Evolutionary conservation across 2,113 vertebrate species (phyloP).

Genomic region (Ceuthmochares aereus): DNA sequence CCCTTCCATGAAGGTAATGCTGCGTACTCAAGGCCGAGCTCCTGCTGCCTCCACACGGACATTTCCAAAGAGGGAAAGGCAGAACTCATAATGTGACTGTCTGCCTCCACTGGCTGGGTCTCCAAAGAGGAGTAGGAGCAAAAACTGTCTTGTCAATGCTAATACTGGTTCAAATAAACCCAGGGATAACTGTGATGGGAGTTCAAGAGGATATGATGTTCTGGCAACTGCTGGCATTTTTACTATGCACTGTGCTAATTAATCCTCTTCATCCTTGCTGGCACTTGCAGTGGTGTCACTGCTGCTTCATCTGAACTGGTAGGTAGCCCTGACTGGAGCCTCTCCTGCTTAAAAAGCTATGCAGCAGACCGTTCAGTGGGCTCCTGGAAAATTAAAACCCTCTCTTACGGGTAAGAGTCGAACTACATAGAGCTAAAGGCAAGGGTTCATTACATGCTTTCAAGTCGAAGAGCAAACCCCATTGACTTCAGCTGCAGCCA

Average conservation of each 20-base stretch:
- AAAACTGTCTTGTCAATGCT: not conserved
- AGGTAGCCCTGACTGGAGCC: not conserved
- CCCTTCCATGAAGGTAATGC: not conserved
- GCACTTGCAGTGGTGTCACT: not conserved
- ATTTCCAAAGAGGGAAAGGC: not conserved
- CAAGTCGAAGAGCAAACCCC: not conserved
- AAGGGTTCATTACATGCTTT: not conserved
- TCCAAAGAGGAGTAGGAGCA: not conserved
- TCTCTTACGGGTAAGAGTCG: fast-evolving
- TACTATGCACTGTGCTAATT: not conserved
- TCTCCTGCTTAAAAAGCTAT: not conserved
- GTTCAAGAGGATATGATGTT: not conserved
- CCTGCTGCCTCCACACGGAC: not conserved
- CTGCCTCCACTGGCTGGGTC: not conserved
- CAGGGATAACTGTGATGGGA: not conserved
- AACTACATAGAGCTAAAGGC: not conserved
- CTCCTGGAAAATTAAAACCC: not conserved
- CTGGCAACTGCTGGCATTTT: not conserved
- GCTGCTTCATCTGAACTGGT: not conserved
- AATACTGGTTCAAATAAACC: not conserved
- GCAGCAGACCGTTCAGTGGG: not conserved
- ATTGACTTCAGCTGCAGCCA: not conserved
- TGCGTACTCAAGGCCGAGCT: not conserved
- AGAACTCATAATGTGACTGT: not conserved
- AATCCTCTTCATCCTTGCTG: not conserved